A percentile compares a stretch with the other conserved stretches of the same genome.
Conservation (phyloP, 2,888 invertebrate genomes). For the Andrena praecox region DNA sequence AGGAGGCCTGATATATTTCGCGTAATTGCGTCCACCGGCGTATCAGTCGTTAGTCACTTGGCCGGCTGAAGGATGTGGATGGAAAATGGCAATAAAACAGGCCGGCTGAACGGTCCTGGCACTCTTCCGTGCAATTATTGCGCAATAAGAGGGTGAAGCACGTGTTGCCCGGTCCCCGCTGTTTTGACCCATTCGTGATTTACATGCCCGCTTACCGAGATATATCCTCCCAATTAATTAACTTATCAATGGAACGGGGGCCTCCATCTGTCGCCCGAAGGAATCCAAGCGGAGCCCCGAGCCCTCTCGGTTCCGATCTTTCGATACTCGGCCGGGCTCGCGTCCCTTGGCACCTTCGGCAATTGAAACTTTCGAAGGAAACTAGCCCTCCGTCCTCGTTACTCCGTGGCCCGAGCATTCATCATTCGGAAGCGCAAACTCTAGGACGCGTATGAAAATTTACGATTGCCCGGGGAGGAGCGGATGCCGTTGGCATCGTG, state of each 20-base stretch:
- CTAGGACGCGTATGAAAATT: conserved; percentile 33
- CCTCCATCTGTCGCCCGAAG: neutral
- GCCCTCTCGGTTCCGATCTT: neutral
- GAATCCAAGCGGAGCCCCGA: neutral
- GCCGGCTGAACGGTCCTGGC: conserved; percentile 49
- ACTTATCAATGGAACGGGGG: conserved; percentile 42
- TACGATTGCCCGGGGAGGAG: conserved; percentile 1
- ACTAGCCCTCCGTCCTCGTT: neutral
- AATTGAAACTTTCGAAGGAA: neutral
- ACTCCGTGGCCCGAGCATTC: conserved; percentile 2
- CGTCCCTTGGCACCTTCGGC: neutral
- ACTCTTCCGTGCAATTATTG: conserved; percentile 71
- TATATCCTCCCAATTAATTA: conserved; percentile 58
- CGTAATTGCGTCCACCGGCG: conserved; percentile 65
- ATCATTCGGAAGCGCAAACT: conserved; percentile 30
- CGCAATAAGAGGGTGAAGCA: conserved; percentile 66
- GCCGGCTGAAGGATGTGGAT: conserved; percentile 60
- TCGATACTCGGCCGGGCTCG: neutral
- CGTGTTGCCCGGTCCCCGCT: conserved; percentile 53
- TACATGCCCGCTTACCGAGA: conserved; percentile 38
- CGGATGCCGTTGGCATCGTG: conserved; percentile 2
- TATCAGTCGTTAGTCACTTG: conserved; percentile 65
- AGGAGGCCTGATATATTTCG: conserved; percentile 60
- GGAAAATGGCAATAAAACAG: conserved; percentile 68
- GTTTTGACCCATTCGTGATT: conserved; percentile 64